Conservation (phyloP, 2,888 invertebrate genomes). For the Dermolepida albohirtum region DNA sequence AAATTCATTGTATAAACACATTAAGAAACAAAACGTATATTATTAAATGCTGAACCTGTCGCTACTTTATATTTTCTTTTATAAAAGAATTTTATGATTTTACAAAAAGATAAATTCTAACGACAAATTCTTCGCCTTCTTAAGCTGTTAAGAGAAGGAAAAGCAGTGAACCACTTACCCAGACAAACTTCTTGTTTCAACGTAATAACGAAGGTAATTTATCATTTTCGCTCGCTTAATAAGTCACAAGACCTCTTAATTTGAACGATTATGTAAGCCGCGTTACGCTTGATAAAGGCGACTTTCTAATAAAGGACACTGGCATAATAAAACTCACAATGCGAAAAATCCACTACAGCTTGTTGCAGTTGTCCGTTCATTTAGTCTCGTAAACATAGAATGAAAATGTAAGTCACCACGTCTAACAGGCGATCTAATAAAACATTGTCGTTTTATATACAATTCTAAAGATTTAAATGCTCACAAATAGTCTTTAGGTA, state of each 20-base stretch:
- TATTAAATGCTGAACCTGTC: too few species aligned
- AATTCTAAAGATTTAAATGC: neutral
- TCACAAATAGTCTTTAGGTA: neutral
- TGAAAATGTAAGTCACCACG: conserved; percentile 9
- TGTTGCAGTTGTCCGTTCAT: conserved; percentile 3
- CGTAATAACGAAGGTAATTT: conserved; percentile 7
- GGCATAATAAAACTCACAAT: conserved; percentile 18
- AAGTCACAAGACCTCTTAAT: conserved; percentile 20
- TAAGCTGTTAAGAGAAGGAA: too few species aligned
- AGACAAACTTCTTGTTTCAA: neutral
- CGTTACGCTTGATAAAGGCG: conserved; percentile 29
- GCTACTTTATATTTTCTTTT: too few species aligned
- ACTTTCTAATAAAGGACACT: conserved; percentile 31
- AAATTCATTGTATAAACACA: too few species aligned
- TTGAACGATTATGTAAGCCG: conserved; percentile 22
- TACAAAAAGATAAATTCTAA: too few species aligned
- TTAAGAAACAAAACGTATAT: too few species aligned
- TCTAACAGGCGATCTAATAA: neutral
- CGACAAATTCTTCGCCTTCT: too few species aligned
- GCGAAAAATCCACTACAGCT: conserved; percentile 19
- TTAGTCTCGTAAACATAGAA: conserved; percentile 5
- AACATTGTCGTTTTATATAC: neutral
- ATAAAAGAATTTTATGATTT: too few species aligned
- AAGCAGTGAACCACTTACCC: neutral
- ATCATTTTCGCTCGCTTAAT: conserved; percentile 7